Percentiles rank a stretch among this genome's conserved stretches.
phyloP scores from a whole-genome alignment of 2,113 vertebrate genomes.

The Anas platyrhynchos region DNA sequence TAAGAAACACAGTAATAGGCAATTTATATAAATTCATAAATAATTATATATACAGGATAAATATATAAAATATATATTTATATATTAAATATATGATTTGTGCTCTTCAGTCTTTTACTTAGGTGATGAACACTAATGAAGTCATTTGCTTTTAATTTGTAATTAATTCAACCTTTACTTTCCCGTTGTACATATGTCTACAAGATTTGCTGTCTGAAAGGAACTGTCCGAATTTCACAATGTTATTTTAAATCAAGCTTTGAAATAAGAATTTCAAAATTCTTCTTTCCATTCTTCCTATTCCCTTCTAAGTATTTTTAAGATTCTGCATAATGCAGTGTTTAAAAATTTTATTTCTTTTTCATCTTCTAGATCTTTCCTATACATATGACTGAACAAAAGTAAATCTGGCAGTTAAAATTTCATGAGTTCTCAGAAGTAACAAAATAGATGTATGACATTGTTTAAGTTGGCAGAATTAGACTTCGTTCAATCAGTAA shows the following conservation, averaged over 20 bases:
- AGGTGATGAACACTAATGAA: not conserved
- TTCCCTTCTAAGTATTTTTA: not conserved
- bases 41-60: no score
- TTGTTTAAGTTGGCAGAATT: not conserved
- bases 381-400: not conserved
- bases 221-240: not conserved
- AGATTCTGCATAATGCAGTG: not conserved
- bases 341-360: not conserved
- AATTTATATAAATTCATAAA: not conserved
- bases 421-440: not conserved
- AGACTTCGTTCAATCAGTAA: not conserved
- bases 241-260: not conserved
- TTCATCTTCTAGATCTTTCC: not conserved
- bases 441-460: not conserved
- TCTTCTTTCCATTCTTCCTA: not conserved
- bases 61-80: no score
- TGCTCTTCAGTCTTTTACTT: not conserved
- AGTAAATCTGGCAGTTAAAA: not conserved
- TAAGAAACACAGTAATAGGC: not conserved
- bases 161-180: not conserved
- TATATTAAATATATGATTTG: not conserved
- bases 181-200: not conserved
- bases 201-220: not conserved
- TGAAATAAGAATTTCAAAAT: not conserved
- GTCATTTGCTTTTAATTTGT: not conserved